Conservation (phyloP, 2,797 vertebrate species). For the Psittacula derbiana region DNA sequence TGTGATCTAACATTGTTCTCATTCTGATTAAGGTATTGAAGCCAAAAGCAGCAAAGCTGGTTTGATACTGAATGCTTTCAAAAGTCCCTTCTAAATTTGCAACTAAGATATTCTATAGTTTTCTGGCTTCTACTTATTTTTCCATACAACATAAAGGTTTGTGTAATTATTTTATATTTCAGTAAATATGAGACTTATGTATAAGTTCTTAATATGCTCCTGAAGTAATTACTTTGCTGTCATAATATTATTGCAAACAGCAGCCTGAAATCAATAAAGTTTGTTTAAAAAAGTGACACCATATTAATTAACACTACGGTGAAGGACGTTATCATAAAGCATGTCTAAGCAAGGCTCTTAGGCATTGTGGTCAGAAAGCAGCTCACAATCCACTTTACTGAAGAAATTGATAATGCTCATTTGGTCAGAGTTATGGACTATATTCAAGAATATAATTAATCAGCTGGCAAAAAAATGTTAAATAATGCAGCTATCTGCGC, state of each 20-base stretch:
- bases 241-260: background rate
- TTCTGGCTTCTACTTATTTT: background rate
- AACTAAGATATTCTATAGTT: background rate
- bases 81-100: background rate
- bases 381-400: background rate
- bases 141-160: background rate
- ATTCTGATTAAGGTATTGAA: background rate
- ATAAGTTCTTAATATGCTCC: background rate
- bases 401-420: background rate
- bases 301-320: background rate
- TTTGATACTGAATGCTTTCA: background rate
- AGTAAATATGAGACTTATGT: background rate
- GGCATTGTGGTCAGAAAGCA: background rate
- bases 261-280: background rate
- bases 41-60: background rate
- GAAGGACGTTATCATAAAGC: background rate
- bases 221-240: background rate
- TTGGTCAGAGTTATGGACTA: background rate
- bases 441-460: background rate
- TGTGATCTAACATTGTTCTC: background rate
- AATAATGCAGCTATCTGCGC: background rate
- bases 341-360: background rate
- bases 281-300: background rate
- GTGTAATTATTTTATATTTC: background rate
- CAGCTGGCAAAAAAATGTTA: background rate